Evolutionary conservation across 2,888 invertebrate species (phyloP), one percentile per base, ranked within the genome.

Genomic region (Limnephilus rhombicus): DNA sequence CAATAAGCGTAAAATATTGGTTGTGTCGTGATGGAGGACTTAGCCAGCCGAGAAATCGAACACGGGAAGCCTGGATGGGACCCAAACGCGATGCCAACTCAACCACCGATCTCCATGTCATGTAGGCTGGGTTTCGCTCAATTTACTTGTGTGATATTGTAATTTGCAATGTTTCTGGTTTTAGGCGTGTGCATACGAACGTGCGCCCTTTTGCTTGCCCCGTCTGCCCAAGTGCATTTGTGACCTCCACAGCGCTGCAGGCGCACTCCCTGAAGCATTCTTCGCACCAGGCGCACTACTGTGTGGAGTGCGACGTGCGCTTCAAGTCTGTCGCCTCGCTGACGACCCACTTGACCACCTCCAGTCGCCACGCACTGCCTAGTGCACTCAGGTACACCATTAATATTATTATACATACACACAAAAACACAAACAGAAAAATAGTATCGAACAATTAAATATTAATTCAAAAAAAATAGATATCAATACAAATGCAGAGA

Each of bases 241-340:
- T 92, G 90, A 91, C 91, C 83, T 86, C 86, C 68, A 92, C 91
- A 5, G 92, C 92, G 15, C 90, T 92, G 87, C 41, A 80, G 82
- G 87, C 92, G 1, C 92, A 92, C 87, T 83, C 90, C n/a, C 49
- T 87, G 53, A 89, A 85, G 80, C 92, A 92, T 80, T 92, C 92
- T n/a, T 49, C 83, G 41, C 86, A 85, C 45, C 80, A 91, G 12
- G 86, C 49, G 31, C 91, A 91, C 85, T 93, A 93, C 81, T 93
- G 93, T 49, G 93, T 93, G n/a, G 93, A 93, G 86, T 93, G 93
- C 49, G 90, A 93, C 92, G 9, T 90, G 80, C 53, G 89, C 89
- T 93, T 93, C 90, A 93, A 92, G 91, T 86, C 91, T 0, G 92
- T 85, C 18, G 80, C 80, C 41, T 89, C 86, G 24, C 86, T 93